Evolutionary conservation across 1,140 invertebrate species (phyloP), one percentile per base, ranked within the genome.

Genomic region (Dufourea novaeangliae): DNA sequence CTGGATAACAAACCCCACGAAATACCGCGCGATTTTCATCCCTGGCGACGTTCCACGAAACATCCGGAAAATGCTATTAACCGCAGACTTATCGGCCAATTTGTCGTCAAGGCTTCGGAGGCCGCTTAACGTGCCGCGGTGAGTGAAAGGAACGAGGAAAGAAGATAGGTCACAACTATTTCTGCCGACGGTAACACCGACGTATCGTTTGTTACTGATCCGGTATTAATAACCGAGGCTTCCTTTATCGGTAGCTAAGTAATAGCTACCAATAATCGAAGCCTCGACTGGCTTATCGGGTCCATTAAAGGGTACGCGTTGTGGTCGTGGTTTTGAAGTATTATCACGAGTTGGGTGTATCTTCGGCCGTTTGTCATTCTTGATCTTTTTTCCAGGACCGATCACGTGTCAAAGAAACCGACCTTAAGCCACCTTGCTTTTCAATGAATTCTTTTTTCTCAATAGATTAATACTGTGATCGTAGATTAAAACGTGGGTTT

Each of bases 191-290:
- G 41, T 56, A 54, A 39, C 57, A 34, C 44, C 81, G 41, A 80
- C 69, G 70, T 78, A 75, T 76, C 80, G 69, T 88, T 88, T 84
- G 84, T 88, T 86, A 82, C 78, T 20, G 80, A 79, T 71, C 61
- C 63, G 75, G 52, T 77, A 70, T 77, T 88, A 86, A 87, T 88
- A 88, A 87, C 77, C 69, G 66, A 59, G 64, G 34, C 29, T 73
- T 32, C 66, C 29, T 84, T 89, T 88, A 89, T 88, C 87, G 72
- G 67, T 72, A 63, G 25, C 80, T 89, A 89, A 90, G 81, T 88
- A 88, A 89, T 90, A 88, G 86, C 75, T 84, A 85, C 83, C 86
- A 88, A 89, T 88, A 87, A 72, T 79, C 84, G 80, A 82, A 46
- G 56, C 25, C 41, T 34, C 64, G 50, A 12, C 50, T 10, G 39